Conservation (phyloP, 2,888 invertebrate species). For the Zonitis immaculata region DNA sequence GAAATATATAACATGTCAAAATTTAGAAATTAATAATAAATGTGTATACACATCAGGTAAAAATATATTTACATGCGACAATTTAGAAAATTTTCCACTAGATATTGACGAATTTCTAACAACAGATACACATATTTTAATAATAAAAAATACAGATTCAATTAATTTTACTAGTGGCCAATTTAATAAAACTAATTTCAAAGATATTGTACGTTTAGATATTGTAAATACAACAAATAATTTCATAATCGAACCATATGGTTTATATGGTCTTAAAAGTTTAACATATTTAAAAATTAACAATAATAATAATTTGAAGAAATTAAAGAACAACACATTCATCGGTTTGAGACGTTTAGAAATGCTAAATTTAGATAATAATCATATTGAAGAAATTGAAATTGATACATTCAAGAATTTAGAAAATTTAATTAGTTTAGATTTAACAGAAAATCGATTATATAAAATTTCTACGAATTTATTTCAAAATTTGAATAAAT, state of each 20-base stretch:
- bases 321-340: slow-evolving; percentile 9
- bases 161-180: neutral
- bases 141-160: neutral
- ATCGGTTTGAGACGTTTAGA: slow-evolving; percentile 9
- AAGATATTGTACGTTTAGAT: neutral
- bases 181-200: neutral
- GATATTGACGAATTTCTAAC: neutral
- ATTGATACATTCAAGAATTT: slow-evolving; percentile 12
- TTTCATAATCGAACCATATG: neutral
- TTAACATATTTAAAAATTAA: neutral
- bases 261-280: neutral
- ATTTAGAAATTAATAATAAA: neutral
- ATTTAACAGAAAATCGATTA: slow-evolving; percentile 15
- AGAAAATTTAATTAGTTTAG: slow-evolving; percentile 9
- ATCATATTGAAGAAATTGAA: slow-evolving; percentile 14
- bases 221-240: neutral
- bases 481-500: slow-evolving; percentile 11
- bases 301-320: slow-evolving; percentile 2
- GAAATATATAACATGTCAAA: neutral
- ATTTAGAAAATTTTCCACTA: neutral
- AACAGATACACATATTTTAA: neutral
- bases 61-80: neutral
- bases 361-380: slow-evolving; percentile 13
- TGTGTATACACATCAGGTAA: neutral
- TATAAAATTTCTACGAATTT: slow-evolving; percentile 6